Evolutionary conservation across 1,140 invertebrate species (phyloP).

Genomic region (Cydia amplana): DNA sequence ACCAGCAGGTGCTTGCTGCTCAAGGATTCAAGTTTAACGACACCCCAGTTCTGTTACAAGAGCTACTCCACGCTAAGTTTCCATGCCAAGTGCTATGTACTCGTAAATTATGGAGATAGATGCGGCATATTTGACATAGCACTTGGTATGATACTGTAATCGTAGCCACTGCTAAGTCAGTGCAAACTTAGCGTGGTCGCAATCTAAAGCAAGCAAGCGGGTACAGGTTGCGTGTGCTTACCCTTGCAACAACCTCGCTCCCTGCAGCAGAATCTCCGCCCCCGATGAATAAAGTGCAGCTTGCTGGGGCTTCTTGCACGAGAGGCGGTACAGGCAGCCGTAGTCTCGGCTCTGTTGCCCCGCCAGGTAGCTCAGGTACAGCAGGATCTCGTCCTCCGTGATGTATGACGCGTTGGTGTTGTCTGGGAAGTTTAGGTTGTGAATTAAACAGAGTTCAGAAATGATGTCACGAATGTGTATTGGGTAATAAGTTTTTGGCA

Average conservation of each 20-base stretch:
- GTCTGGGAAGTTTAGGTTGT: conserved; percentile 44
- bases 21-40: too few relatives aligned
- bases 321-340: conserved; percentile 87
- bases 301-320: conserved; percentile 86
- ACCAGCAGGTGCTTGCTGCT: too few relatives aligned
- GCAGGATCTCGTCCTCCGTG: conserved; percentile 83
- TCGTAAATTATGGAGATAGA: too few relatives aligned
- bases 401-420: conserved; percentile 77
- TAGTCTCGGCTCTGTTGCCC: conserved; percentile 83
- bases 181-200: neutral
- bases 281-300: conserved; percentile 87
- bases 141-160: too few relatives aligned
- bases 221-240: neutral
- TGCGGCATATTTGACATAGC: too few relatives aligned
- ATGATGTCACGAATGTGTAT: neutral
- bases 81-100: too few relatives aligned
- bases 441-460: neutral
- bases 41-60: too few relatives aligned
- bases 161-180: too few relatives aligned
- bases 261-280: conserved; percentile 86
- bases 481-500: too few relatives aligned
- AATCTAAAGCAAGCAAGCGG: neutral
- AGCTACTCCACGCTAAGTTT: too few relatives aligned
- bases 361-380: conserved; percentile 86
- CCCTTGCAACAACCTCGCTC: conserved; percentile 59